Evolutionary conservation across 2,113 vertebrate species (phyloP).

Genomic region (Stercorarius parasiticus): DNA sequence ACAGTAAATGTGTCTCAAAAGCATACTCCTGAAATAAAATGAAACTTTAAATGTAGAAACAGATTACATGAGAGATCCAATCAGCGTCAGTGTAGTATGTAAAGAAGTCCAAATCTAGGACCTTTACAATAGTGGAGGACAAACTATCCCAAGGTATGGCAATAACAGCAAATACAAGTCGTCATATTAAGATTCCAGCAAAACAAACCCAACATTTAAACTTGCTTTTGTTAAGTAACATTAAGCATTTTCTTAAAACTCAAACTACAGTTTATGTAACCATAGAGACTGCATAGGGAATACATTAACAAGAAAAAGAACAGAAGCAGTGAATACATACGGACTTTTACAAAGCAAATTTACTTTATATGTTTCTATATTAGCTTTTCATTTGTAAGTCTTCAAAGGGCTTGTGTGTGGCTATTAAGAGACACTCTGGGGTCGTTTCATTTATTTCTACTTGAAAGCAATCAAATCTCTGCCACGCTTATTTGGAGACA

Average conservation of each 20-base stretch:
- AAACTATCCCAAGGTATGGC: neutral
- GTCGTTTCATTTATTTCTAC: neutral
- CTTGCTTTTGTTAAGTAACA: neutral
- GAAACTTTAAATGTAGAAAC: neutral
- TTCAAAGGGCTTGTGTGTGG: neutral
- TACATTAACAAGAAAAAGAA: neutral
- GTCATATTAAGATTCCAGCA: neutral
- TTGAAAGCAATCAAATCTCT: neutral
- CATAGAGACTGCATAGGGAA: neutral
- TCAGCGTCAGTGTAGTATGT: neutral
- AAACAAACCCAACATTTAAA: neutral
- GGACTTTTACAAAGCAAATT: neutral
- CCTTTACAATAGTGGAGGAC: neutral
- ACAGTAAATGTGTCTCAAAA: neutral
- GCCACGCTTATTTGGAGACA: neutral
- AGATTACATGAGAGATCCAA: neutral
- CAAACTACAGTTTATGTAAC: neutral
- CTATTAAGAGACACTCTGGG: neutral
- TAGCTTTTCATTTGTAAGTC: neutral
- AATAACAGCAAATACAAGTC: neutral
- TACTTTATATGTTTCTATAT: neutral
- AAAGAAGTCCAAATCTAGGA: neutral
- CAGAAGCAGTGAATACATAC: accelerated
- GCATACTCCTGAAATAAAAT: neutral
- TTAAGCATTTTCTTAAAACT: neutral